These are phyloP conservation scores for Dolichoris vasculosae DNA, from an alignment of 1,140 invertebrate genomes.

Conservation along the genomic window DNA sequence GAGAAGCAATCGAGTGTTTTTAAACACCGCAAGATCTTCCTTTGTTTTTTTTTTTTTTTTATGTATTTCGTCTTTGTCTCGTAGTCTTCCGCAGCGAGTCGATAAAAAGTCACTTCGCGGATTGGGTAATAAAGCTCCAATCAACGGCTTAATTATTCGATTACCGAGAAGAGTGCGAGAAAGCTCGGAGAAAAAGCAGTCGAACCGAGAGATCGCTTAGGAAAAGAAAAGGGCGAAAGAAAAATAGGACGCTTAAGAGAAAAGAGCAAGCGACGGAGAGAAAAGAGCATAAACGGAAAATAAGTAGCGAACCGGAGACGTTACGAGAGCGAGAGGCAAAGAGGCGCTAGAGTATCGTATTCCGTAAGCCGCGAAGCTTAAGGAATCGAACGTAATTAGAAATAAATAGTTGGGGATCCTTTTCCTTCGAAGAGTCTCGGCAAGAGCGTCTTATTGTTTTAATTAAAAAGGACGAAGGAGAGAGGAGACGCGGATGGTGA, in stretches of 20 bases:
- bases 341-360: slow-evolving; percentile 22
- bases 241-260: slow-evolving; percentile 34
- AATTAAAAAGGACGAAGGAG: slow-evolving; percentile 66
- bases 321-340: background rate
- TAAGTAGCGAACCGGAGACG: slow-evolving; percentile 30
- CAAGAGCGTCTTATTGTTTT: slow-evolving; percentile 70
- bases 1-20: slow-evolving; percentile 68
- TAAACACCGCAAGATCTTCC: slow-evolving; percentile 64
- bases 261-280: slow-evolving; percentile 38
- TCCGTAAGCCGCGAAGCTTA: slow-evolving; percentile 57
- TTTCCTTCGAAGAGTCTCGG: slow-evolving; percentile 56
- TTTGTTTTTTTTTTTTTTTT: slow-evolving; percentile 17
- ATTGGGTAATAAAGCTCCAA: slow-evolving; percentile 75
- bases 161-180: slow-evolving; percentile 59
- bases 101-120: slow-evolving; percentile 74
- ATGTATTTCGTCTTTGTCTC: too few species aligned
- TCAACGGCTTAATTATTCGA: slow-evolving; percentile 75
- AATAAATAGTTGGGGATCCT: slow-evolving; percentile 71
- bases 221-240: slow-evolving; percentile 5
- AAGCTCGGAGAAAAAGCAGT: slow-evolving; percentile 50
- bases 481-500: background rate
- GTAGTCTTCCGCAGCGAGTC: slow-evolving; percentile 53
- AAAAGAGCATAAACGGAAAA: slow-evolving; percentile 49
- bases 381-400: slow-evolving; percentile 75
- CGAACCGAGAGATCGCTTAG: slow-evolving; percentile 48